Percentiles rank a stretch among this genome's conserved stretches.
These are phyloP conservation scores for Drosophila pandora DNA, from an alignment of 1,140 invertebrate genomes.

Conservation along the genomic window DNA sequence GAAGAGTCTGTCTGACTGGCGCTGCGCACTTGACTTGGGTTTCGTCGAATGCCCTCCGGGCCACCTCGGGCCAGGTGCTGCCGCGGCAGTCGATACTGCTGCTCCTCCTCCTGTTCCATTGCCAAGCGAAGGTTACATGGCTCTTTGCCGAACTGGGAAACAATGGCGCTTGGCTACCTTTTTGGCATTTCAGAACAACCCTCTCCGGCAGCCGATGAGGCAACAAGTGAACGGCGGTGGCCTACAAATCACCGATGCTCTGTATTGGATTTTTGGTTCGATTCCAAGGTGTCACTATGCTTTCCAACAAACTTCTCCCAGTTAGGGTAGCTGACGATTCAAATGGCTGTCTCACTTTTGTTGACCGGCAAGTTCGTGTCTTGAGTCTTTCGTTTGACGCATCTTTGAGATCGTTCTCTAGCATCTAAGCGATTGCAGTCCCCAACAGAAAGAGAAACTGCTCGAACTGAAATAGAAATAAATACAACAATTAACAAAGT, in stretches of 20 bases:
- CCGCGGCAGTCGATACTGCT: neutral
- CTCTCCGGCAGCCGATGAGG: slow-evolving; percentile 17
- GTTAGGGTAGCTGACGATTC: slow-evolving; percentile 8
- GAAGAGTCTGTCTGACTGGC: slow-evolving; percentile 43
- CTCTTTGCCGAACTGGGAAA: slow-evolving; percentile 3
- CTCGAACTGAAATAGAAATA: slow-evolving; percentile 44
- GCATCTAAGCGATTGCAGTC: slow-evolving; percentile 39
- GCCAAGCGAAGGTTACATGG: slow-evolving; percentile 64
- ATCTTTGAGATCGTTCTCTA: slow-evolving; percentile 53
- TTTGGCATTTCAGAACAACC: slow-evolving; percentile 57
- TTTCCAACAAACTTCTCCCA: neutral
- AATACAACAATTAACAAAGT: slow-evolving; percentile 73
- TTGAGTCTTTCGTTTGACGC: slow-evolving; percentile 73
- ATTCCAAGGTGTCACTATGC: slow-evolving; percentile 22
- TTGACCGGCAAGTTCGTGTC: slow-evolving; percentile 62
- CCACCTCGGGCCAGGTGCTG: slow-evolving; percentile 47
- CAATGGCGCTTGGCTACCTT: slow-evolving; percentile 43
- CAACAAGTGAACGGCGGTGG: slow-evolving; percentile 35
- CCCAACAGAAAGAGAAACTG: slow-evolving; percentile 4
- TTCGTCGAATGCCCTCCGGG: slow-evolving; percentile 34
- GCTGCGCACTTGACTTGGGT: slow-evolving; percentile 43
- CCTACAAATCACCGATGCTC: slow-evolving; percentile 24
- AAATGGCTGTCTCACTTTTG: slow-evolving; percentile 17
- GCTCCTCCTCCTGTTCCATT: slow-evolving; percentile 52
- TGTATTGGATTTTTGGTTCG: slow-evolving; percentile 21